These are phyloP conservation scores for Entomobrya multifasciata DNA, from an alignment of 2,888 invertebrate genomes.

Conservation along the genomic window DNA sequence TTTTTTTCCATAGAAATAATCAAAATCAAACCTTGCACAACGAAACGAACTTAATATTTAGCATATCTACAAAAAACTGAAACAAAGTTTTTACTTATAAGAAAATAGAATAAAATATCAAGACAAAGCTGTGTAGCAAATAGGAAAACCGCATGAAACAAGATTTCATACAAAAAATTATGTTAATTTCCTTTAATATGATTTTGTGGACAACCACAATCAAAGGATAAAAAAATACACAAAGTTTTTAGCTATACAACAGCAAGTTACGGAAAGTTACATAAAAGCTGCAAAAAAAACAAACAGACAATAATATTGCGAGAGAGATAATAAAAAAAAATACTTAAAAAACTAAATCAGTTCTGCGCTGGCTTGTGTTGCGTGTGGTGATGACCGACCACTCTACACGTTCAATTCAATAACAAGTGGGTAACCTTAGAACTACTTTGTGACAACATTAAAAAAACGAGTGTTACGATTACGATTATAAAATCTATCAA, in stretches of 20 bases:
- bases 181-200: slow-evolving; percentile 20
- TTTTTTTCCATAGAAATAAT: slow-evolving; percentile 26
- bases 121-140: neutral
- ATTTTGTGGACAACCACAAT: slow-evolving; percentile 37
- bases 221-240: neutral
- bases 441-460: slow-evolving; percentile 17
- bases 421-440: slow-evolving; percentile 23
- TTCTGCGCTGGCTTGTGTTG: neutral
- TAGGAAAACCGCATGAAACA: slow-evolving; percentile 50
- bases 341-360: neutral
- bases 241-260: neutral
- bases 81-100: neutral
- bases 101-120: too few relatives aligned
- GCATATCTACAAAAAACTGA: neutral
- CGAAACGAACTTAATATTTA: neutral
- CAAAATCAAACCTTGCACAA: neutral
- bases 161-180: slow-evolving; percentile 43
- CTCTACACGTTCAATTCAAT: slow-evolving; percentile 6
- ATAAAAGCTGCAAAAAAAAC: neutral
- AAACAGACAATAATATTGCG: neutral
- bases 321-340: neutral
- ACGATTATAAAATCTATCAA: too few relatives aligned
- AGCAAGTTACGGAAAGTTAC: neutral
- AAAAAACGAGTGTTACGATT: slow-evolving; percentile 12
- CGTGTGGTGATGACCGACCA: neutral